Evolutionary conservation across 2,113 vertebrate genomes (phyloP).

Genomic region (Danio rerio): DNA sequence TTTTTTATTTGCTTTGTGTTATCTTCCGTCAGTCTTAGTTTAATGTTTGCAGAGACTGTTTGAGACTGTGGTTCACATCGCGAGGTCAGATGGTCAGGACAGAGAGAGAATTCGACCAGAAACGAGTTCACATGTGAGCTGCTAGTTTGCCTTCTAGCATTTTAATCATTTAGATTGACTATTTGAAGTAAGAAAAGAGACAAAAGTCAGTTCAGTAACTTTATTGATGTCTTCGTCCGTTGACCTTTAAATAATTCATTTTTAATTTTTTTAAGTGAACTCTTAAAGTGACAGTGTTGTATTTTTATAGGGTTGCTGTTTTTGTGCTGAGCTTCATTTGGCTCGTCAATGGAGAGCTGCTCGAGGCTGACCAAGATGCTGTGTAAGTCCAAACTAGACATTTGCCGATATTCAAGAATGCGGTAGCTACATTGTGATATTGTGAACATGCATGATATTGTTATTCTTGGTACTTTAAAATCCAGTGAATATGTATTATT

Average conservation of each 20-base stretch:
- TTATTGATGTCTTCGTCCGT: not conserved
- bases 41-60: not conserved
- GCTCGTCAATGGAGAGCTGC: conserved; percentile 45
- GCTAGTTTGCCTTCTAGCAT: not conserved
- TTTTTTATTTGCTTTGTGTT: not conserved
- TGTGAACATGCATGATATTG: too few species aligned
- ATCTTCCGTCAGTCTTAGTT: not conserved
- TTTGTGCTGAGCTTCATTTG: conserved; percentile 29
- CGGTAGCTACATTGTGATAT: too few species aligned
- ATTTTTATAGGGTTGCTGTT: conserved; percentile 25
- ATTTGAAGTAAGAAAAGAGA: not conserved
- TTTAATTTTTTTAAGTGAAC: not conserved
- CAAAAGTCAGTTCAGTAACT: not conserved
- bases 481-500: too few species aligned
- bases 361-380: conserved; percentile 76
- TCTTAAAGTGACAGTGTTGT: conserved; percentile 35
- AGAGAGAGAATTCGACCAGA: not conserved
- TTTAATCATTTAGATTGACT: not conserved
- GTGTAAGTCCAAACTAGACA: conserved; percentile 64
- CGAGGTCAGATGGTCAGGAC: not conserved
- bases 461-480: too few species aligned
- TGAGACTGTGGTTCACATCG: not conserved
- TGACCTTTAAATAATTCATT: not conserved
- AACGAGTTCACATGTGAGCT: not conserved
- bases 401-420: too few species aligned